Evolutionary conservation across 2,797 vertebrate species (phyloP), one percentile per base, ranked within the genome.

Genomic region (Pterois miles): DNA sequence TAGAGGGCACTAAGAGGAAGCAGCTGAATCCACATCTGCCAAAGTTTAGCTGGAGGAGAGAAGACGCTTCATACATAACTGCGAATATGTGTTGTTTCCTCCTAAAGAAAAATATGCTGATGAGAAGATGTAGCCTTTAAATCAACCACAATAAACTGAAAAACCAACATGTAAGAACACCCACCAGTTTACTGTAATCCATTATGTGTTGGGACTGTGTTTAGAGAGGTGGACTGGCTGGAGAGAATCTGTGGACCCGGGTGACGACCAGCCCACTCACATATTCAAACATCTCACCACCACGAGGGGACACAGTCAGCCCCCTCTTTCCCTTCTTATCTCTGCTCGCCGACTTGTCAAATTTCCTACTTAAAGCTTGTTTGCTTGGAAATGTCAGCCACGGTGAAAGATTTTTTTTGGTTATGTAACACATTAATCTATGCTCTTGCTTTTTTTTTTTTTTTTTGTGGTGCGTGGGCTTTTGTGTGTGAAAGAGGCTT

Each of bases 341-440:
- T 85, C 78, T 33, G 53, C 69, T 76, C 76, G 56, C 79, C 36
- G 34, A 81, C 86, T 88, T 82, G 84, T 92, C 88, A 89, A 64
- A 87, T 89, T 80, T 90, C 50, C 74, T 70, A 36, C 78, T 88
- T 88, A 79, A 65, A 90, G 86, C 80, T 87, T 87, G 85, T 85
- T 91, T 91, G 90, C 79, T 83, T 64, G 80, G 72, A 93, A 91
- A 92, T 92, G 90, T 92, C 92, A 90, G 67, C 77, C 72, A 80
- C 64, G 6, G 80, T 79, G 77, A 85, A 86, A 85, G 54, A 85
- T 71, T 62, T 81, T 73, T 36, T 71, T 66, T 33, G 40, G 60
- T 92, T 93, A 92, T 69, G 82, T 85, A 92, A 93, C 77, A 69
- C 82, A 82, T 86, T 85, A 89, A 93, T 92, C 88, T 91, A 85